These are phyloP conservation scores for Cisticola juncidis DNA, from an alignment of 2,113 vertebrate genomes.

Conservation along the genomic window DNA sequence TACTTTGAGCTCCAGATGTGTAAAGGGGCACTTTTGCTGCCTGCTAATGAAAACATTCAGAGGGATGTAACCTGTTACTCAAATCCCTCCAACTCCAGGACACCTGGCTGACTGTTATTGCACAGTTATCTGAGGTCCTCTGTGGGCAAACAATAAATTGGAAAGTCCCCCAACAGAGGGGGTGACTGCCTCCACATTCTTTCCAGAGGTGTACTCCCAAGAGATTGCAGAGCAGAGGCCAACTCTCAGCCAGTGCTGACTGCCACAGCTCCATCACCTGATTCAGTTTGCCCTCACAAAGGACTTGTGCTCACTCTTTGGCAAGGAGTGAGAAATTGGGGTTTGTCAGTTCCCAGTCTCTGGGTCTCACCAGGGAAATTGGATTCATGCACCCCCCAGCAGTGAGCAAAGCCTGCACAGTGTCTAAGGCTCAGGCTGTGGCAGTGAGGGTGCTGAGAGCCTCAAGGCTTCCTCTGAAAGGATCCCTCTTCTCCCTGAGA, in stretches of 20 bases:
- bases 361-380: rapidly evolving
- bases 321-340: rapidly evolving
- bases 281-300: background rate
- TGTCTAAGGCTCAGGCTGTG: background rate
- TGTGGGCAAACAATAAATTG: background rate
- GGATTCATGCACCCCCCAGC: too few relatives aligned
- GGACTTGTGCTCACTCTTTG: rapidly evolving
- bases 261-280: background rate
- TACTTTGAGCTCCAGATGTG: background rate
- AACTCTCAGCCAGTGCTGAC: background rate
- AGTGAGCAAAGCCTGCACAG: background rate
- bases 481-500: background rate
- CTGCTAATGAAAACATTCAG: background rate
- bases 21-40: background rate
- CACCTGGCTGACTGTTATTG: background rate
- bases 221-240: background rate
- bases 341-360: background rate
- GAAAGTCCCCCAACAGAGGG: background rate
- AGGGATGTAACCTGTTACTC: background rate
- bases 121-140: background rate
- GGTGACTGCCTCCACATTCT: background rate
- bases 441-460: background rate
- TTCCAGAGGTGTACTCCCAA: background rate
- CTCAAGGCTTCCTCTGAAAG: background rate
- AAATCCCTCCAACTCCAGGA: background rate